Evolutionary conservation across 1,140 invertebrate genomes (phyloP).

Genomic region (Epicauta chinensis): DNA sequence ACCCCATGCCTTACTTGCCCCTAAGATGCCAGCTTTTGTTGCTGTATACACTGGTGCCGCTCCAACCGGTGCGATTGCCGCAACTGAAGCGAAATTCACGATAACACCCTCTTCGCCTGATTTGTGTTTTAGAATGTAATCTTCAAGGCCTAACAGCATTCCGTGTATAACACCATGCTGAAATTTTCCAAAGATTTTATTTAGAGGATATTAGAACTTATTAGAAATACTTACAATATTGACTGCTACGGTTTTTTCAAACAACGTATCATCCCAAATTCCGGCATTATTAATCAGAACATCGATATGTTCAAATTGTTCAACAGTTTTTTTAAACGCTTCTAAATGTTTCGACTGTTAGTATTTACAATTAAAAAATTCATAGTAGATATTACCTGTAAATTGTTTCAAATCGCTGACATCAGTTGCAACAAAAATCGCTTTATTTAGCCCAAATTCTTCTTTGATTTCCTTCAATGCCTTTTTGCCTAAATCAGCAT

Average conservation of each 20-base stretch:
- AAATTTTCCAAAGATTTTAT: conserved; percentile 2
- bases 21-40: conserved; percentile 29
- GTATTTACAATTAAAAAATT: no score
- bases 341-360: no score
- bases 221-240: conserved; percentile 44
- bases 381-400: conserved; percentile 33
- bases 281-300: conserved; percentile 49
- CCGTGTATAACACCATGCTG: conserved; percentile 31
- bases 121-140: conserved; percentile 29
- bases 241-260: conserved; percentile 44
- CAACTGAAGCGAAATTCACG: conserved; percentile 28
- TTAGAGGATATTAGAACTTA: no score
- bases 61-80: conserved; percentile 14
- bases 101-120: conserved; percentile 26
- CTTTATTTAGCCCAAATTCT: conserved; percentile 29
- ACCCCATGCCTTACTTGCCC: conserved; percentile 24
- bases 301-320: conserved; percentile 38
- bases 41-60: conserved; percentile 27
- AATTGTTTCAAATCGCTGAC: conserved; percentile 20
- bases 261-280: conserved; percentile 45
- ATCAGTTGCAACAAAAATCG: conserved; percentile 28
- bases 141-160: conserved; percentile 26
- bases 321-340: conserved; percentile 27
- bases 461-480: conserved; percentile 23
- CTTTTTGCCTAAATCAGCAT: conserved; percentile 18